Conservation (phyloP, 1,140 invertebrate species). For the Parapsyche elsis region DNA sequence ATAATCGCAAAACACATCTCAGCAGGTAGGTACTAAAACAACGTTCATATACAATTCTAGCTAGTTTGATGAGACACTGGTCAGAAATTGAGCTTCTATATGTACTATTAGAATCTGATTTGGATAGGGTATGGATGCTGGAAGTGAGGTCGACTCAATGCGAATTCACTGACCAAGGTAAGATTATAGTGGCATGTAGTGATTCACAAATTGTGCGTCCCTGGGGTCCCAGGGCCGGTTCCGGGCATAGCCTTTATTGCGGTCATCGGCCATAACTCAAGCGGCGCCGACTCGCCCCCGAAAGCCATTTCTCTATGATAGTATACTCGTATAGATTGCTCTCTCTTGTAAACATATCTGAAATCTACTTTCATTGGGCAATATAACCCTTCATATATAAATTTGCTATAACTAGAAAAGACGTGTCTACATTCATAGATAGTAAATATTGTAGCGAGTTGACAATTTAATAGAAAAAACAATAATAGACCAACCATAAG, state of each 20-base stretch:
- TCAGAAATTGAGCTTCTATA: too few species aligned
- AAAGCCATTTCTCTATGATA: background rate
- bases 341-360: conserved; percentile 29
- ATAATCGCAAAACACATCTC: too few species aligned
- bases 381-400: background rate
- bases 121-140: too few species aligned
- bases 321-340: conserved; percentile 11
- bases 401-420: too few species aligned
- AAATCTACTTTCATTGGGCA: conserved; percentile 14
- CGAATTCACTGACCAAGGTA: background rate
- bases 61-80: too few species aligned
- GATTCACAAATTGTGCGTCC: conserved; percentile 46
- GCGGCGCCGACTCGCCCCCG: conserved; percentile 25
- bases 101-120: too few species aligned
- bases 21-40: too few species aligned
- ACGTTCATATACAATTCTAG: too few species aligned
- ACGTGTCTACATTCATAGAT: background rate
- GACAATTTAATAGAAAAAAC: too few species aligned
- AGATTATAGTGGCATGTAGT: conserved; percentile 15
- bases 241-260: conserved; percentile 46
- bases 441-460: background rate
- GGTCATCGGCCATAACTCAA: conserved; percentile 48
- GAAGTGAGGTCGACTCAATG: too few species aligned
- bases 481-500: too few species aligned
- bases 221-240: conserved; percentile 32